Base-by-base conservation (phyloP, 1,140 invertebrate genomes). In the Lucilia sericata region DNA sequence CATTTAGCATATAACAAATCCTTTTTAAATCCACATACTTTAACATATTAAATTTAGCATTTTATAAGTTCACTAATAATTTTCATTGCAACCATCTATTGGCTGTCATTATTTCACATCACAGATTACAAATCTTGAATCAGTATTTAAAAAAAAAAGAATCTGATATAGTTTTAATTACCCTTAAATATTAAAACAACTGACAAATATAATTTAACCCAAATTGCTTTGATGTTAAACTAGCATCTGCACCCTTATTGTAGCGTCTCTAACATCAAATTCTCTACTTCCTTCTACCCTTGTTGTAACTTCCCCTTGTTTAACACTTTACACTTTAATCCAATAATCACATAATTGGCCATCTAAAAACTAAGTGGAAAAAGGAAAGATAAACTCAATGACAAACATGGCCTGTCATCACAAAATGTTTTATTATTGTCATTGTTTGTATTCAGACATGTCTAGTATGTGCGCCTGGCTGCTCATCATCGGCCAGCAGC, bases 281-380 rank as follows among this genome's bases (percentile, higher is more conserved):
- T 12, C 49, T 14, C 49, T 55, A 17, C 12, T 14, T 55, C 42
- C 42, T 14, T 55, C 42, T 5, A 42, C 42, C 42, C 51, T 5
- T 14, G 12, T 55, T 49, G 13, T 49, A 2, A 49, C 13, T 55
- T 55, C 42, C 42, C 42, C 42, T 55, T 12, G 17, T 14, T 70
- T 70, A 21, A 70, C 65, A 70, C 21, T 70, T 70, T 70, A 70
- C 65, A 70, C 21, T 70, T 70, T 70, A 70, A 70, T 70, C 65
- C 65, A 70, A 70, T 70, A 70, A 70, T 70, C 65, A 70, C 65
- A 70, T 70, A 70, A 70, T 70, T 70, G 65, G 65, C 65, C 65
- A 25, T 70, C 65, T 21, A 70, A 21, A 60, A 70, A 25, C 21
- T 70, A 21, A 70, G 7, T 10, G 9, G n/a, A n/a, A 21, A 25